phyloP scores from a whole-genome alignment of 2,888 invertebrate genomes.

The Ethmia dodecea region DNA sequence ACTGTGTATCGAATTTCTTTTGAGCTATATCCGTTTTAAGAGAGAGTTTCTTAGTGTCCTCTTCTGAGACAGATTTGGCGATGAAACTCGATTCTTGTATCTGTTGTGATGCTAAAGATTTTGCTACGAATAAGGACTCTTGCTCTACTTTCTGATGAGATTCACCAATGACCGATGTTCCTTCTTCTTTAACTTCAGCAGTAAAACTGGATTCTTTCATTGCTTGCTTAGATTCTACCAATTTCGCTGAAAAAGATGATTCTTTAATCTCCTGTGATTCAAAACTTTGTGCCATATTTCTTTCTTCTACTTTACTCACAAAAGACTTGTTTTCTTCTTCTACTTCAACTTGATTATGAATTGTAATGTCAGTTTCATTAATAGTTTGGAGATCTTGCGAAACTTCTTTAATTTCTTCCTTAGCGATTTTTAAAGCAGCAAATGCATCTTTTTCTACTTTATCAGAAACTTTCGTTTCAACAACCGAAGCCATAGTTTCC shows the following conservation, averaged over 20 bases:
- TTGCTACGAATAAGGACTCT: neutral
- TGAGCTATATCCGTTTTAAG: slow-evolving; percentile 23
- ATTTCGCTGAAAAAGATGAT: slow-evolving; percentile 8
- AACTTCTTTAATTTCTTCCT: slow-evolving; percentile 19
- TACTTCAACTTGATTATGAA: neutral
- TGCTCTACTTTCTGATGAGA: too few relatives aligned
- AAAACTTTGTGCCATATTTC: neutral
- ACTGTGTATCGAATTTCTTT: slow-evolving; percentile 20
- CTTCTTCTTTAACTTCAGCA: neutral
- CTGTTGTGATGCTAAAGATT: slow-evolving; percentile 1
- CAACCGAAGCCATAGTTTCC: too few relatives aligned
- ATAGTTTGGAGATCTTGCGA: slow-evolving; percentile 4
- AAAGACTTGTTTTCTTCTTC: neutral
- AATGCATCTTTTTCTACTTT: slow-evolving; percentile 6
- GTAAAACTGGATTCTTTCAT: neutral
- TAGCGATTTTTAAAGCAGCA: slow-evolving; percentile 3
- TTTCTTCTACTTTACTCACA: too few relatives aligned
- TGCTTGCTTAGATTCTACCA: neutral
- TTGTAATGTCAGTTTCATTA: too few relatives aligned
- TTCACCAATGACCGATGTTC: too few relatives aligned
- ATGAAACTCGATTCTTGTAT: slow-evolving; percentile 13
- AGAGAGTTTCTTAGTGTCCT: slow-evolving; percentile 17
- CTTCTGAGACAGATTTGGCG: slow-evolving; percentile 3
- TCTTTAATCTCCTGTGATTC: slow-evolving; percentile 5
- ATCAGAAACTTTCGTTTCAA: neutral